Base-by-base conservation (phyloP, 2,888 invertebrate species). In the Drosophila neutralis region DNA sequence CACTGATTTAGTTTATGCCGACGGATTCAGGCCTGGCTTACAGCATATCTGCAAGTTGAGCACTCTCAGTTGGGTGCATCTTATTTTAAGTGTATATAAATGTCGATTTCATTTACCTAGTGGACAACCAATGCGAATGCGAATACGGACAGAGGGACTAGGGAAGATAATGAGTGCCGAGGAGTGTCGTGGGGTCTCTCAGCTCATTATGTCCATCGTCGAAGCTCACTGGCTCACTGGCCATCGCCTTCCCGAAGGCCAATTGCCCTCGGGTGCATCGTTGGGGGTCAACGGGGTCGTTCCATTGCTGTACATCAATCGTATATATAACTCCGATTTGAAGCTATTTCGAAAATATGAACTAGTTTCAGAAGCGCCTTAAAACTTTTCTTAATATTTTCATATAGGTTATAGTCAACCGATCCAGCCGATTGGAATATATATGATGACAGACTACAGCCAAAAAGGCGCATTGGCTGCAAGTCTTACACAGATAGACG, bases 21-120 rank as follows among this genome's bases (percentile, higher is more conserved):
- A 8, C 3, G n/a, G n/a, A 8, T 3, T n/a, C 40, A 40, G 10
- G 1, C 10, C 10, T 40, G 15, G 36, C 5, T 7, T 15, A 27
- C 29, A 51, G 70, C 57, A n/a, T 57, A 51, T 35, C 21, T n/a
- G 15, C 2, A 2, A 8, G 33, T 27, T 27, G 8, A 18, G 21
- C 21, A 18, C 11, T 15, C 15, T 7, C 5, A 11, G 5, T 31
- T 38, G 21, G 21, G 13, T 33, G 15, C 60, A 54, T 52, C 60
- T 53, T 64, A 69, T 90, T 83, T 83, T 77, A 84, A 81, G 89
- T 83, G 81, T 91, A 91, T 84, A 90, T 90, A 92, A 91, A 84
- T 89, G 91, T 89, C 91, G 91, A 91, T 90, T 89, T 80, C 82
- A 89, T 91, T 87, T 90, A 82, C 76, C 77, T 65, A 62, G 36